A percentile compares a stretch with the other conserved stretches of the same genome.
Evolutionary conservation across 2,113 vertebrate species (phyloP).

Genomic region (Rhinogobius similis): DNA sequence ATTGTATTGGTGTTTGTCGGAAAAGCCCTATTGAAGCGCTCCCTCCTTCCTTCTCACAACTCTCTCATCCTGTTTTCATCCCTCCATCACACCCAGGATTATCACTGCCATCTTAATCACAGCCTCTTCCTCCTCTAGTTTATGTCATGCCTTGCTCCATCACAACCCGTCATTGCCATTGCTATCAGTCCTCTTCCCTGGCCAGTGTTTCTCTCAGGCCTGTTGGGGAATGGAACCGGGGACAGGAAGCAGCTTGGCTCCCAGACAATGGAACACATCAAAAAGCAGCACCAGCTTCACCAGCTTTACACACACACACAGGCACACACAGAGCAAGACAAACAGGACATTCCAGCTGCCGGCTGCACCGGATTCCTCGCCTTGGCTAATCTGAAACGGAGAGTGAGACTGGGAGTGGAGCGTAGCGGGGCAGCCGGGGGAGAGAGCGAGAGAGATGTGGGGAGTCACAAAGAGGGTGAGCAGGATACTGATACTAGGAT

Average conservation of each 20-base stretch:
- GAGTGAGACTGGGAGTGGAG: constrained; percentile 73
- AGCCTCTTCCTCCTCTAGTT: constrained; percentile 13
- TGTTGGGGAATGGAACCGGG: constrained; percentile 54
- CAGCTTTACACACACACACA: constrained; percentile 67
- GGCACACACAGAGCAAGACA: constrained; percentile 75
- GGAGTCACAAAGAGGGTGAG: constrained; percentile 12
- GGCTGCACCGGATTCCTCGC: constrained; percentile 80
- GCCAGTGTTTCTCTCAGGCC: constrained; percentile 58
- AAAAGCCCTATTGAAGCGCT: constrained; percentile 76
- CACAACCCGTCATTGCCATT: constrained; percentile 30
- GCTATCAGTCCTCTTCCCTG: constrained; percentile 36
- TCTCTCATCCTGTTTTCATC: constrained; percentile 55
- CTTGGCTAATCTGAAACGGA: constrained; percentile 76
- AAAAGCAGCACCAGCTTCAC: constrained; percentile 77
- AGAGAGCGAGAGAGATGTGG: constrained; percentile 39
- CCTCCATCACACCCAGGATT: constrained; percentile 55
- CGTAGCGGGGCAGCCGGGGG: constrained; percentile 48
- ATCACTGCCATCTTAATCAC: constrained; percentile 22
- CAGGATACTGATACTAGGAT: constrained; percentile 26
- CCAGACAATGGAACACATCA: constrained; percentile 83
- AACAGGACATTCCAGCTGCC: constrained; percentile 85
- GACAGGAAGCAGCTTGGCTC: constrained; percentile 81
- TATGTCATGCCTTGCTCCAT: constrained; percentile 30
- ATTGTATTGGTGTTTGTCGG: constrained; percentile 77
- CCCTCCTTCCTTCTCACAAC: constrained; percentile 66